A percentile compares a stretch with the other conserved stretches of the same genome.
These are phyloP conservation scores for Dromococcyx pavoninus DNA, from an alignment of 2,797 vertebrate species.

Conservation along the genomic window DNA sequence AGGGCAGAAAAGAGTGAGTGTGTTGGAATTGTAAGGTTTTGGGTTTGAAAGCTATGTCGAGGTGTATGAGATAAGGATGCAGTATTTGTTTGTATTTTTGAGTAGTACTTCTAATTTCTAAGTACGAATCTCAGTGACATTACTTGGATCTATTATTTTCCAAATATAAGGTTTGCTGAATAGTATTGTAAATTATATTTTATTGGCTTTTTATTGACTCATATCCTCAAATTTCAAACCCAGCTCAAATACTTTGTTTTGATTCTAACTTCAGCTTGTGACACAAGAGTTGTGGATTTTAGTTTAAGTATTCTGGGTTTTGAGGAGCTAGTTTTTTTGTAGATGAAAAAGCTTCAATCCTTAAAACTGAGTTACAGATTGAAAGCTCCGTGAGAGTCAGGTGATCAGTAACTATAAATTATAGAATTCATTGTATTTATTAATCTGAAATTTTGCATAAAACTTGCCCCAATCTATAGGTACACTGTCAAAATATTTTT, in stretches of 20 bases:
- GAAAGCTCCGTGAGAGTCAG: background rate
- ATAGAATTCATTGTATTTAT: background rate
- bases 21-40: slow-evolving; percentile 32
- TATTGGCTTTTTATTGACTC: background rate
- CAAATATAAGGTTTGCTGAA: background rate
- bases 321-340: background rate
- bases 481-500: background rate
- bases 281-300: background rate
- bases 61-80: background rate
- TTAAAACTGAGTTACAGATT: background rate
- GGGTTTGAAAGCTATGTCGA: background rate
- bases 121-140: slow-evolving; percentile 24
- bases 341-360: background rate
- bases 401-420: background rate
- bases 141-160: background rate
- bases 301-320: background rate
- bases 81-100: background rate
- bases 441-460: background rate
- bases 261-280: background rate
- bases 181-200: background rate
- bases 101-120: background rate
- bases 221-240: background rate
- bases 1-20: slow-evolving; percentile 3
- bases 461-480: background rate
- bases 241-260: background rate